Percentiles rank a stretch among this genome's conserved stretches.
Conservation (phyloP, 1,140 invertebrate genomes). For the Drosophila littoralis region DNA sequence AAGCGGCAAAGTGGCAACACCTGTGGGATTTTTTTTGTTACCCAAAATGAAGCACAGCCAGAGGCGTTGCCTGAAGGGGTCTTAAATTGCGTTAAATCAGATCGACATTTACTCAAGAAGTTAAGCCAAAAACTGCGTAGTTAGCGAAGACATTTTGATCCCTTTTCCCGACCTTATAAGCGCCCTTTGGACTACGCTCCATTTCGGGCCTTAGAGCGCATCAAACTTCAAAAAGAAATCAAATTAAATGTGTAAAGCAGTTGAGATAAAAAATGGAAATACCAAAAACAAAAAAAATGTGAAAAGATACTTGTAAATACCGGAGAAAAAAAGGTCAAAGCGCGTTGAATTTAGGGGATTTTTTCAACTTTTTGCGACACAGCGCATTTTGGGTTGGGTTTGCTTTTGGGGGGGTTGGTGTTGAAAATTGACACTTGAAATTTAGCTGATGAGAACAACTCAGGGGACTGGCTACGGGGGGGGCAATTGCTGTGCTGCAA, state of each 20-base stretch:
- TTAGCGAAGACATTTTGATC: neutral
- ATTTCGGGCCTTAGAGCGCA: conserved; percentile 44
- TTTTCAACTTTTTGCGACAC: conserved; percentile 38
- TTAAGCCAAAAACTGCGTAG: neutral
- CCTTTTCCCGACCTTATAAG: neutral
- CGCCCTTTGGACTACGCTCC: conserved; percentile 21
- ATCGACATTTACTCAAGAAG: neutral
- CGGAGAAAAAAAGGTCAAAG: conserved; percentile 71
- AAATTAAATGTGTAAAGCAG: conserved; percentile 82
- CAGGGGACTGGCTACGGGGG: neutral
- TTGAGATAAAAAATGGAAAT: conserved; percentile 60
- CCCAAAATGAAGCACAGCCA: conserved; percentile 5
- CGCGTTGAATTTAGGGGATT: conserved; percentile 72
- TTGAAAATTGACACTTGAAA: conserved; percentile 82
- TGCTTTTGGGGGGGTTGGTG: conserved; percentile 51
- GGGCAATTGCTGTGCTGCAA: conserved; percentile 54
- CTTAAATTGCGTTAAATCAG: too few species aligned
- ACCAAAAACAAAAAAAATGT: conserved; percentile 15
- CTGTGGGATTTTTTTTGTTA: conserved; percentile 65
- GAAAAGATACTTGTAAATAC: conserved; percentile 64
- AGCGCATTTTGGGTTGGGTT: conserved; percentile 9
- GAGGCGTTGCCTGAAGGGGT: conserved; percentile 20
- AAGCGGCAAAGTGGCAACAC: conserved; percentile 77
- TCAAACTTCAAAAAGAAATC: conserved; percentile 83
- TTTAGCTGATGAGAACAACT: conserved; percentile 34